Conservation (phyloP, 2,888 invertebrate genomes). For the Drosophila merina region DNA sequence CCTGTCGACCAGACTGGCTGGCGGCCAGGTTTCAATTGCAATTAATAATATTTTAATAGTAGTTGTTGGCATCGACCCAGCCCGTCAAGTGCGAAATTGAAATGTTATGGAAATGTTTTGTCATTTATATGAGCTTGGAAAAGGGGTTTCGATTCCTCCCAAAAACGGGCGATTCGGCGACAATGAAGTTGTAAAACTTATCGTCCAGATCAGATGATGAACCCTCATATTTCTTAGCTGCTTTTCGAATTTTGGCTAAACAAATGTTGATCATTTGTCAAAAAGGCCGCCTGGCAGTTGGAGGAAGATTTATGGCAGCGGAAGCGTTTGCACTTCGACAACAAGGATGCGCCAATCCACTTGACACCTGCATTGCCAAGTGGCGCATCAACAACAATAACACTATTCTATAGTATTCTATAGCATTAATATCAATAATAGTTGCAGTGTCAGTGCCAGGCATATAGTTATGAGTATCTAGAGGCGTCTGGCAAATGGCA, state of each 20-base stretch:
- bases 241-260: conserved; percentile 26
- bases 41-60: conserved; percentile 76
- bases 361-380: conserved; percentile 47
- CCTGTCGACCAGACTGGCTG: conserved; percentile 34
- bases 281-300: background rate
- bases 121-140: conserved; percentile 55
- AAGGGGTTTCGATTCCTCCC: conserved; percentile 3
- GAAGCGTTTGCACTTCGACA: conserved; percentile 47
- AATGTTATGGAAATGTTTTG: conserved; percentile 71
- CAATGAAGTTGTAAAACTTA: conserved; percentile 21
- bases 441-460: conserved; percentile 43
- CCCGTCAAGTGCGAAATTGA: conserved; percentile 60
- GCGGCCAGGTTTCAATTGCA: conserved; percentile 63
- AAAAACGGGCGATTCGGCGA: background rate
- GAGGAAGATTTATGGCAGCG: conserved; percentile 66
- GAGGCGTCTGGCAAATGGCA: conserved; percentile 62
- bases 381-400: conserved; percentile 21
- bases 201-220: conserved; percentile 42
- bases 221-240: conserved; percentile 25
- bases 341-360: conserved; percentile 59
- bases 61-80: conserved; percentile 60
- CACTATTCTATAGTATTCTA: conserved; percentile 11
- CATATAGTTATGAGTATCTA: conserved; percentile 41
- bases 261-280: conserved; percentile 36
- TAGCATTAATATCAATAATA: conserved; percentile 36